Evolutionary conservation across 1,140 invertebrate species (phyloP).

Genomic region (Anthonomus grandis): DNA sequence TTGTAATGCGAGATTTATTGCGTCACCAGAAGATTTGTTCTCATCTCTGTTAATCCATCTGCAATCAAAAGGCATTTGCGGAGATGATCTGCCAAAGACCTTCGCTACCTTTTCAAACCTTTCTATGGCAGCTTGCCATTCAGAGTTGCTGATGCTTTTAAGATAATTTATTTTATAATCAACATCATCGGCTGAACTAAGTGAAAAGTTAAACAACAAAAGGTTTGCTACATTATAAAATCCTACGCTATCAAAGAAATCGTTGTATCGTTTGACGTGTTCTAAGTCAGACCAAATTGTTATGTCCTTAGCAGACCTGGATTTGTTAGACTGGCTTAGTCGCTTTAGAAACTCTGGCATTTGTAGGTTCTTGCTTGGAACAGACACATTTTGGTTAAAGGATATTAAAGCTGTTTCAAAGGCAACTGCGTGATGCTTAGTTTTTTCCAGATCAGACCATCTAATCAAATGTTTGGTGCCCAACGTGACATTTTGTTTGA

Average conservation of each 20-base stretch:
- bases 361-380: too few relatives aligned
- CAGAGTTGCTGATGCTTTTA: neutral
- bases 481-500: constrained; percentile 34
- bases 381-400: too few relatives aligned
- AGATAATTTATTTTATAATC: constrained; percentile 1
- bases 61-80: constrained; percentile 10
- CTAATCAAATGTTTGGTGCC: constrained; percentile 36
- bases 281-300: constrained; percentile 19
- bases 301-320: constrained; percentile 2
- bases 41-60: constrained; percentile 6
- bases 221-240: constrained; percentile 19
- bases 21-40: neutral
- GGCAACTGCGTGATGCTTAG: constrained; percentile 43
- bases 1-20: constrained; percentile 17
- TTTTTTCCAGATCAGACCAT: constrained; percentile 39
- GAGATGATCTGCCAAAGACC: neutral
- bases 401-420: too few relatives aligned
- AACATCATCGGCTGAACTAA: constrained; percentile 9
- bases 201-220: constrained; percentile 3
- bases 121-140: constrained; percentile 7
- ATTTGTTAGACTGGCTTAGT: neutral
- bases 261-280: constrained; percentile 4
- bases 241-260: constrained; percentile 8
- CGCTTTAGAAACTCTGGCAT: neutral
- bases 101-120: constrained; percentile 8